These are phyloP conservation scores for Caranx ignobilis DNA, from an alignment of 2,113 vertebrate genomes.

Conservation along the genomic window DNA sequence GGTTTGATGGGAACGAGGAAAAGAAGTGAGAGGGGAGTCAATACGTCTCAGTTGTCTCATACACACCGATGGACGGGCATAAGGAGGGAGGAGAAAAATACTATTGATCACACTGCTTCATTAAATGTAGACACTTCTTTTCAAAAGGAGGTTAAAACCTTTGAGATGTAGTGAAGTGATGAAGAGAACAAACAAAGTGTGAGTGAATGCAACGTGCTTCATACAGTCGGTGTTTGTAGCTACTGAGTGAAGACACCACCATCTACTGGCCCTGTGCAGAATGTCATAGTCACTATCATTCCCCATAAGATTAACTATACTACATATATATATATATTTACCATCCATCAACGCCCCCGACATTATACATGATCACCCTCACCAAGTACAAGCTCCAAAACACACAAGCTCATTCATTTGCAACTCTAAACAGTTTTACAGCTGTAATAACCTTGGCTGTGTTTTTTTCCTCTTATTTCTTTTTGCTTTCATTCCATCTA, in stretches of 20 bases:
- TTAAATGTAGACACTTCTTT: constrained; percentile 1
- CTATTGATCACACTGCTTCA: constrained; percentile 12
- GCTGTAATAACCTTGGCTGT: not conserved
- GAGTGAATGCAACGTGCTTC: not conserved
- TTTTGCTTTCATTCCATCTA: constrained; percentile 9
- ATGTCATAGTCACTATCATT: constrained; percentile 3
- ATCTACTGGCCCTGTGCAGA: constrained; percentile 67
- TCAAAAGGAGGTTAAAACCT: not conserved
- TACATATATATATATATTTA: not conserved
- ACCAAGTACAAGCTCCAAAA: not conserved
- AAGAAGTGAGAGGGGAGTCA: not conserved
- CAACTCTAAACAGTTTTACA: not conserved
- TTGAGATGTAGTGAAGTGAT: constrained; percentile 40
- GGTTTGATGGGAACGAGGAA: not conserved
- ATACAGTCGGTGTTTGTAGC: not conserved
- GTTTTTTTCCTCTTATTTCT: not conserved
- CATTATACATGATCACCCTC: not conserved
- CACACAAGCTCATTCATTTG: not conserved
- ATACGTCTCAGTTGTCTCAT: not conserved
- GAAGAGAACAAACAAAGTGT: constrained; percentile 45
- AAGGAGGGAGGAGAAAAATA: not conserved
- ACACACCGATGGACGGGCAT: not conserved
- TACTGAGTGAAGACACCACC: constrained; percentile 71
- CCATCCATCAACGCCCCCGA: not conserved
- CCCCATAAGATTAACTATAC: not conserved